Evolutionary conservation across 2,113 vertebrate species (phyloP), one percentile per base, ranked within the genome.

Genomic region (Columbina picui): DNA sequence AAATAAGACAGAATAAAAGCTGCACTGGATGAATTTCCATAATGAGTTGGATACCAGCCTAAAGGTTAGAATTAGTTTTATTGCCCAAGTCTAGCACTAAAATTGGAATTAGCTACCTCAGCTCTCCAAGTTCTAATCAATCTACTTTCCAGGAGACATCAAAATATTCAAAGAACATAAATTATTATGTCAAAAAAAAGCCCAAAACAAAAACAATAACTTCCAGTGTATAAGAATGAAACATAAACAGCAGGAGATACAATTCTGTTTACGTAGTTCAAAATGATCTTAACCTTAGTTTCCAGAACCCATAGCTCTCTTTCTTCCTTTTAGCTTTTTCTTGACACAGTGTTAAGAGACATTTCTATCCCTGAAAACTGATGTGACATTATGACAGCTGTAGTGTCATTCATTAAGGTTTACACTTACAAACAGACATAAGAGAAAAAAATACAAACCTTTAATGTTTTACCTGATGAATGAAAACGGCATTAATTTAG

Each of bases 1-100:
- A 71, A 84, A 56, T 53, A 89, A 86, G 80, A 95, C 53, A 89
- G 76, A 96, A 91, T 95, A 96, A 93, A 95, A 95, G 79, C 69
- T 82, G 73, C 76, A 67, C 43, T 67, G 50, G 87, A 97, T 94
- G 68, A 92, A 85, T 80, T 56, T 97, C 70, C 5, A 2, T 70
- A 84, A 86, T 21, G 7, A 95, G 69, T 7, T 95, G 84, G 60
- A 70, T 43, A 79, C n/a, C n/a, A 60, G 75, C 82, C 91, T 60
- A 57, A 49, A 92, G 50, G 59, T 64, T 74, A 92, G 63, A 79
- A 94, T 69, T 47, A n/a, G 34, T 41, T 94, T 91, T 75, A 91
- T 32, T 65, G 74, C 34, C 49, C 49, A 87, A 84, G 50, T 36
- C 84, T 73, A 87, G 49, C 34, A 83, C 57, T 57, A 94, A 20